Conservation (phyloP, 2,113 vertebrate genomes). For the Oplegnathus fasciatus region DNA sequence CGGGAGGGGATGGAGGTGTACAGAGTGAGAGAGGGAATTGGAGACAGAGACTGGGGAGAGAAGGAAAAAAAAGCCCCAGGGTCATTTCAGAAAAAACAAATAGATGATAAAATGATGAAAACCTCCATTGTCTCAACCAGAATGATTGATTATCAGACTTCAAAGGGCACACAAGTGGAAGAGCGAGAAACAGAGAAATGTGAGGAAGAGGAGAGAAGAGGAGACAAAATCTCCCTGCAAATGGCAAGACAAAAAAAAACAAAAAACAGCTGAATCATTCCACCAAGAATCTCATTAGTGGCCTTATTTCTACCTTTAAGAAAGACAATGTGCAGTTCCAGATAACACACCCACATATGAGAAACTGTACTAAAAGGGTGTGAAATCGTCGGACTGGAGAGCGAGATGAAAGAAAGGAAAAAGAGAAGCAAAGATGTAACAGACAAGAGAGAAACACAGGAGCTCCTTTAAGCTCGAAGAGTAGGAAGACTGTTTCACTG, state of each 20-base stretch:
- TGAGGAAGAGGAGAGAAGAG: conserved; percentile 35
- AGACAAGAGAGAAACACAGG: conserved; percentile 1
- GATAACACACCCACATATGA: conserved; percentile 33
- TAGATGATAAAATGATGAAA: conserved; percentile 43
- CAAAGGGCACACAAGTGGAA: conserved; percentile 23
- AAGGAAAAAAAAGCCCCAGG: neutral
- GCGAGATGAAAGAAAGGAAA: conserved; percentile 2
- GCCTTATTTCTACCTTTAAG: conserved; percentile 42
- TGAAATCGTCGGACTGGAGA: conserved; percentile 22
- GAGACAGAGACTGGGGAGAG: neutral
- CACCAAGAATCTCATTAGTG: conserved; percentile 39
- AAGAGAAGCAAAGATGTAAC: conserved; percentile 1
- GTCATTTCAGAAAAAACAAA: conserved; percentile 29
- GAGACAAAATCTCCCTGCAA: conserved; percentile 15
- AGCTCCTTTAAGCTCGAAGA: conserved; percentile 24
- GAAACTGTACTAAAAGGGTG: conserved; percentile 31
- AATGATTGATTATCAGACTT: conserved; percentile 50
- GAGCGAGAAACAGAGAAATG: neutral
- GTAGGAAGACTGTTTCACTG: neutral
- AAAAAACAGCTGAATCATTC: conserved; percentile 19
- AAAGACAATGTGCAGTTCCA: conserved; percentile 33
- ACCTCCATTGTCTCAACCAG: conserved; percentile 17
- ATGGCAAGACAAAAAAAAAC: neutral
- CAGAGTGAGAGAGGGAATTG: neutral
- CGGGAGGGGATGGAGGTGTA: neutral